A percentile compares a stretch with the other conserved stretches of the same genome.
These are phyloP conservation scores for Chironomus tepperi DNA, from an alignment of 1,140 invertebrate genomes.

Conservation along the genomic window DNA sequence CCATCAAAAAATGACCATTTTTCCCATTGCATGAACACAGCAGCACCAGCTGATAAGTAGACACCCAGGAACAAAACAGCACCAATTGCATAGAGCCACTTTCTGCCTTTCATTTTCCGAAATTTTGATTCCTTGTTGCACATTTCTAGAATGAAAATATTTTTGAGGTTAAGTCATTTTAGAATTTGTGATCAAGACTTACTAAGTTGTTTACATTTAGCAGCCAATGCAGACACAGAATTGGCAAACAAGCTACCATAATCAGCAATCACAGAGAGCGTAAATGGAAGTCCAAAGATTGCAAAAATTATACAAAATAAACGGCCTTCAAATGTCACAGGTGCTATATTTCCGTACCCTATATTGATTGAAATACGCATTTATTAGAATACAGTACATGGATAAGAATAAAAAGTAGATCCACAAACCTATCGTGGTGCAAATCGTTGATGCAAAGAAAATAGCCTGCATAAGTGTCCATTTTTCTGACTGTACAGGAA, in stretches of 20 bases:
- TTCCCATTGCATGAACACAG: slow-evolving; percentile 50
- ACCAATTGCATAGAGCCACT: slow-evolving; percentile 55
- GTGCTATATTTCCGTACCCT: slow-evolving; percentile 63
- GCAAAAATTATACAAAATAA: slow-evolving; percentile 89
- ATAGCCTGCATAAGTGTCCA: slow-evolving; percentile 72
- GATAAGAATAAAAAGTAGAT: too few species aligned
- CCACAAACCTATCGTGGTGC: slow-evolving; percentile 69
- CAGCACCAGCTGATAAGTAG: slow-evolving; percentile 61
- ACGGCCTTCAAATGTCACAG: slow-evolving; percentile 73
- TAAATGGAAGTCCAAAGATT: slow-evolving; percentile 85
- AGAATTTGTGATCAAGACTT: neutral
- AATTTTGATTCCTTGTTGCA: slow-evolving; percentile 24
- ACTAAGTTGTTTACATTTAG: slow-evolving; percentile 43
- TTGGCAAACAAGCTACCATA: slow-evolving; percentile 80
- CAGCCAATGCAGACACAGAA: slow-evolving; percentile 56
- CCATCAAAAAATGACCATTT: slow-evolving; percentile 87
- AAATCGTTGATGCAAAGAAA: slow-evolving; percentile 75
- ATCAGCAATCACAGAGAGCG: slow-evolving; percentile 86
- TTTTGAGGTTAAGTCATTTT: neutral
- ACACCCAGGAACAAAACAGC: slow-evolving; percentile 64
- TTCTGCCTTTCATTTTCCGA: slow-evolving; percentile 37
- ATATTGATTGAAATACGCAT: too few species aligned
- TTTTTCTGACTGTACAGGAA: slow-evolving; percentile 49
- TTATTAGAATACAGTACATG: too few species aligned
- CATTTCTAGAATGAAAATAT: neutral